These are phyloP conservation scores for Plestiodon gilberti DNA, from an alignment of 2,113 vertebrate genomes.

Conservation along the genomic window DNA sequence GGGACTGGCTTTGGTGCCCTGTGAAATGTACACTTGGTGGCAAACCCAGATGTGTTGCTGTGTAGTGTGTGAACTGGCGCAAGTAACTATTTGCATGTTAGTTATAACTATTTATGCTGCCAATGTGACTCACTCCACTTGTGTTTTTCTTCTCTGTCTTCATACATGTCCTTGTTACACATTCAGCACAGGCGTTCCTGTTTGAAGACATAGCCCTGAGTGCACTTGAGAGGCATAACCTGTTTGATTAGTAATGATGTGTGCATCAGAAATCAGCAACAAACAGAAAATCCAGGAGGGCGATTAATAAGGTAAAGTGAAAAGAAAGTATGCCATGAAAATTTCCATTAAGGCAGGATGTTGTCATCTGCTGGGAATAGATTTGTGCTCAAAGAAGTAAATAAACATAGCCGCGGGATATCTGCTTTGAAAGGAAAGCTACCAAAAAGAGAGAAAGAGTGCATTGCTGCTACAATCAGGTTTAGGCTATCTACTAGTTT, in stretches of 20 bases:
- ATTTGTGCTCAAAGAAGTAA: conserved; percentile 64
- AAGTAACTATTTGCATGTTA: too few relatives aligned
- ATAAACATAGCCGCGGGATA: conserved; percentile 50
- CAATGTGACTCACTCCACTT: neutral
- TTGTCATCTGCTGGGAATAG: conserved; percentile 62
- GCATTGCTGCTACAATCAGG: conserved; percentile 22
- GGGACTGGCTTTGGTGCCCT: too few relatives aligned
- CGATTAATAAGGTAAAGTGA: conserved; percentile 46
- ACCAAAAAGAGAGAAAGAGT: conserved; percentile 34
- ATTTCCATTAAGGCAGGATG: conserved; percentile 39
- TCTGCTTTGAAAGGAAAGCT: conserved; percentile 44
- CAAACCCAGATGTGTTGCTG: too few relatives aligned
- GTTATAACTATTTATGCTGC: conserved; percentile 8
- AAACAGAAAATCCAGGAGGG: conserved; percentile 48
- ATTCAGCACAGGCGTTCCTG: conserved; percentile 9
- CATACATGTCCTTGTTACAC: conserved; percentile 19
- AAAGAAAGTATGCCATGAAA: conserved; percentile 48
- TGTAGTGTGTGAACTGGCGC: too few relatives aligned
- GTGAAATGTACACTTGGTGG: too few relatives aligned
- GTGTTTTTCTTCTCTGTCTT: conserved; percentile 27
- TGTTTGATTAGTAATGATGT: conserved; percentile 47
- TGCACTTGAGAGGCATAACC: conserved; percentile 36
- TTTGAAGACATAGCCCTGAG: conserved; percentile 22
- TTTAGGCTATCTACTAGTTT: conserved; percentile 43
- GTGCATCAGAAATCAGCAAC: conserved; percentile 40